phyloP scores from a whole-genome alignment of 2,888 invertebrate genomes.

The Agonopterix subpropinquella region DNA sequence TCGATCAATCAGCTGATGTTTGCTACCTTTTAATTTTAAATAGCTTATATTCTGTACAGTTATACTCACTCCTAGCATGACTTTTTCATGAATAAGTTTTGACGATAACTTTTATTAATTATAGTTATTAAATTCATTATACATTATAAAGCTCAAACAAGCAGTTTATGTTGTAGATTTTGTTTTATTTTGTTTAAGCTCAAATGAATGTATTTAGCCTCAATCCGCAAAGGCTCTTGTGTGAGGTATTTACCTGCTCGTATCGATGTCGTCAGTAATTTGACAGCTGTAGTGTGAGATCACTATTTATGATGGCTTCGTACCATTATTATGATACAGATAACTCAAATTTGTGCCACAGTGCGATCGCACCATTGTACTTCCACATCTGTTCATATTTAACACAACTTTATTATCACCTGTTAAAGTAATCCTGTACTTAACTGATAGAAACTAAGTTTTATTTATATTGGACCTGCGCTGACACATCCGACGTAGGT shows the following conservation, averaged over 20 bases:
- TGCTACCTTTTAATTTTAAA: not conserved
- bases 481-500: constrained; percentile 24
- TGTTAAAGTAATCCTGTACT: constrained; percentile 17
- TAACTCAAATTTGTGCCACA: constrained; percentile 16
- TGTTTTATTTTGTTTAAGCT: constrained; percentile 11
- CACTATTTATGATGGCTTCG: too few species aligned
- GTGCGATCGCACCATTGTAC: constrained; percentile 25
- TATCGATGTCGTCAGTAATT: not conserved
- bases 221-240: constrained; percentile 14
- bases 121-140: too few species aligned
- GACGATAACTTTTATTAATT: too few species aligned
- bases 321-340: too few species aligned
- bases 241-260: constrained; percentile 19
- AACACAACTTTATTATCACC: constrained; percentile 22
- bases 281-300: too few species aligned
- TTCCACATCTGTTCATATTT: constrained; percentile 23
- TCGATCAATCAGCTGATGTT: not conserved
- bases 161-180: not conserved
- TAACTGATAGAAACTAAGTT: constrained; percentile 26
- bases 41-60: not conserved
- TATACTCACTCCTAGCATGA: not conserved
- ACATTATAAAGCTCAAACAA: not conserved
- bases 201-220: constrained; percentile 13
- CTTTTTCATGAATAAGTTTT: too few species aligned
- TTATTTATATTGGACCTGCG: constrained; percentile 32